Evolutionary conservation across 2,113 vertebrate genomes (phyloP).

Genomic region (Cercocebus atys): DNA sequence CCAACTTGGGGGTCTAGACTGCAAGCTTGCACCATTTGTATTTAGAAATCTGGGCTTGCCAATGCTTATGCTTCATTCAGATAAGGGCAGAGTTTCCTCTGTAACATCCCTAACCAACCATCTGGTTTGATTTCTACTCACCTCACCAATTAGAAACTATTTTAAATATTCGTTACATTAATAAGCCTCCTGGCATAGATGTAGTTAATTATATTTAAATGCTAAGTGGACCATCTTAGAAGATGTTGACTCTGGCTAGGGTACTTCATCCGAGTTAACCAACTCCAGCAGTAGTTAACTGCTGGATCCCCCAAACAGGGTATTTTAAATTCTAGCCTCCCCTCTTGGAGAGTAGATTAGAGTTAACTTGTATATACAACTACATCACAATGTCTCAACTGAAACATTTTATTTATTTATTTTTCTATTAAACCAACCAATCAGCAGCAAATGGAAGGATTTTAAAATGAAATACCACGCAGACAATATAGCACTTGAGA

Average conservation of each 20-base stretch:
- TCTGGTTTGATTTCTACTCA: not conserved
- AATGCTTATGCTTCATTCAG: not conserved
- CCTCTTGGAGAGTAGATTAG: not conserved
- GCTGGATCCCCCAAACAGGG: not conserved
- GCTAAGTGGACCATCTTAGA: not conserved
- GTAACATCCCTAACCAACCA: not conserved
- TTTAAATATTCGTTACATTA: not conserved
- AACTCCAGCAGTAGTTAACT: too few species aligned
- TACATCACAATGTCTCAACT: not conserved
- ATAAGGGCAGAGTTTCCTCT: not conserved
- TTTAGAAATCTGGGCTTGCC: not conserved
- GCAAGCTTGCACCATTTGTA: not conserved
- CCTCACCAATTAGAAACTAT: not conserved
- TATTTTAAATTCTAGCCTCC: not conserved
- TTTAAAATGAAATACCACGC: constrained; percentile 12
- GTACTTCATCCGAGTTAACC: not conserved
- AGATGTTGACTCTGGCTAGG: not conserved
- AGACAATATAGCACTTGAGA: not conserved
- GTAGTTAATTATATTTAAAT: not conserved
- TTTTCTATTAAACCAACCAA: too few species aligned
- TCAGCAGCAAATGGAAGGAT: not conserved
- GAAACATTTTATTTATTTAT: too few species aligned
- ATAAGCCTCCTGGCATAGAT: not conserved
- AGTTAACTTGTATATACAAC: not conserved
- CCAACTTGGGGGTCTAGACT: not conserved